Conservation (phyloP, 2,888 invertebrate genomes). For the Nomada hirtipes region DNA sequence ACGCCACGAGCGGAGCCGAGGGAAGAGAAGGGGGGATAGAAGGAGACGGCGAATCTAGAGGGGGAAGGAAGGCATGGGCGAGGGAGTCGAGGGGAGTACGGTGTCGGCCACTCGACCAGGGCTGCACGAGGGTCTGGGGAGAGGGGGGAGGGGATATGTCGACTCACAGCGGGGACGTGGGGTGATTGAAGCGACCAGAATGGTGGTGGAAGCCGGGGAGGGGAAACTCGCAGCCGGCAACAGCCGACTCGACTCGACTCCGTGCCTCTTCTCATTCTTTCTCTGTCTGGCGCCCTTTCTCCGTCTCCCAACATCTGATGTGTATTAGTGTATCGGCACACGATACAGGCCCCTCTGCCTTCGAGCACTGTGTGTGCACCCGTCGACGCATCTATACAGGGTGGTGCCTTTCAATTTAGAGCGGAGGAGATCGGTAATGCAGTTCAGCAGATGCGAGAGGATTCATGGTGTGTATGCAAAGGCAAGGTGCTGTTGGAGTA, state of each 20-base stretch:
- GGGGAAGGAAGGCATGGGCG: slow-evolving; percentile 30
- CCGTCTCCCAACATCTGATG: slow-evolving; percentile 6
- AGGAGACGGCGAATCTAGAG: slow-evolving; percentile 34
- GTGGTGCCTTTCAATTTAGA: slow-evolving; percentile 52
- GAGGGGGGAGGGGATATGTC: slow-evolving; percentile 56
- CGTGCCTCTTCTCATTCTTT: slow-evolving; percentile 43
- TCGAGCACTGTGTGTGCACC: background rate
- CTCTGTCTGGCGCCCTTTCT: slow-evolving; percentile 44
- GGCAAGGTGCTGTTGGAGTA: slow-evolving; percentile 11
- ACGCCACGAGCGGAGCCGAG: slow-evolving; percentile 55
- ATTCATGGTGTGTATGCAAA: background rate
- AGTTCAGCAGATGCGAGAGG: slow-evolving; percentile 5
- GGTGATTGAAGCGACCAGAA: slow-evolving; percentile 54
- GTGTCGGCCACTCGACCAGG: slow-evolving; percentile 48
- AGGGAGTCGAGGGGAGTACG: slow-evolving; percentile 27
- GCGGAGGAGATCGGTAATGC: slow-evolving; percentile 2
- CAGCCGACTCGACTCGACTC: slow-evolving; percentile 61
- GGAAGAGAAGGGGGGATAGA: slow-evolving; percentile 30
- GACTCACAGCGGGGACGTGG: slow-evolving; percentile 64
- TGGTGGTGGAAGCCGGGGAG: slow-evolving; percentile 42
- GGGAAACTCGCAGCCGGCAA: slow-evolving; percentile 66
- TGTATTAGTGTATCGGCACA: slow-evolving; percentile 53
- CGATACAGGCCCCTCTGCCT: slow-evolving; percentile 36
- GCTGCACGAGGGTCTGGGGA: slow-evolving; percentile 38
- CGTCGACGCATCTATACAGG: slow-evolving; percentile 53